These are phyloP conservation scores for Nomada flava DNA, from an alignment of 2,888 invertebrate species.

Conservation along the genomic window DNA sequence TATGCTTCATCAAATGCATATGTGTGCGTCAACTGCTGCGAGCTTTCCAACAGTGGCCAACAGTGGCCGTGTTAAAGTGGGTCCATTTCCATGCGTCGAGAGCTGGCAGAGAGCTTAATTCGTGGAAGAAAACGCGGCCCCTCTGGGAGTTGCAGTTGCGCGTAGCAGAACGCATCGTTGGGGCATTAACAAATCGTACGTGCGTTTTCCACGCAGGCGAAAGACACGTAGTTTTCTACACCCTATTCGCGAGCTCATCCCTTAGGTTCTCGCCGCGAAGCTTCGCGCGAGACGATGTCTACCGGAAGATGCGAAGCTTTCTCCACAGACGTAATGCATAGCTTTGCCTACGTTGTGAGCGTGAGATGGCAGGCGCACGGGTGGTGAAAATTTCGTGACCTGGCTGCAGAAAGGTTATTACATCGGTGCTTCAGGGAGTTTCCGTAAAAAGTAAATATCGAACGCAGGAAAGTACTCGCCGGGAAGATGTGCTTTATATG, in stretches of 20 bases:
- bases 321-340: slow-evolving; percentile 26
- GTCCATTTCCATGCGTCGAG: background rate
- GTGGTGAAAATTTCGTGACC: slow-evolving; percentile 40
- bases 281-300: slow-evolving; percentile 30
- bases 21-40: no score
- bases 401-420: slow-evolving; percentile 54
- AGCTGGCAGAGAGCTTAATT: background rate
- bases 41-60: no score
- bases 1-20: no score
- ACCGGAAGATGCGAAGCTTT: slow-evolving; percentile 38
- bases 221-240: background rate
- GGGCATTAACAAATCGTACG: background rate
- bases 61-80: background rate
- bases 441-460: slow-evolving; percentile 50
- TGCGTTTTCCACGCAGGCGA: background rate
- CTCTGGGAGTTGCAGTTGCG: no score
- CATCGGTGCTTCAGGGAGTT: slow-evolving; percentile 20
- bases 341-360: slow-evolving; percentile 7
- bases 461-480: slow-evolving; percentile 1
- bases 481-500: slow-evolving; percentile 16
- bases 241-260: slow-evolving; percentile 4
- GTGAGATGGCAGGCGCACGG: slow-evolving; percentile 3
- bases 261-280: slow-evolving; percentile 14
- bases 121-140: background rate
- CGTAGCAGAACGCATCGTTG: no score